Evolutionary conservation across 2,888 invertebrate species (phyloP), one percentile per base, ranked within the genome.

Genomic region (Acholoe squamosa): DNA sequence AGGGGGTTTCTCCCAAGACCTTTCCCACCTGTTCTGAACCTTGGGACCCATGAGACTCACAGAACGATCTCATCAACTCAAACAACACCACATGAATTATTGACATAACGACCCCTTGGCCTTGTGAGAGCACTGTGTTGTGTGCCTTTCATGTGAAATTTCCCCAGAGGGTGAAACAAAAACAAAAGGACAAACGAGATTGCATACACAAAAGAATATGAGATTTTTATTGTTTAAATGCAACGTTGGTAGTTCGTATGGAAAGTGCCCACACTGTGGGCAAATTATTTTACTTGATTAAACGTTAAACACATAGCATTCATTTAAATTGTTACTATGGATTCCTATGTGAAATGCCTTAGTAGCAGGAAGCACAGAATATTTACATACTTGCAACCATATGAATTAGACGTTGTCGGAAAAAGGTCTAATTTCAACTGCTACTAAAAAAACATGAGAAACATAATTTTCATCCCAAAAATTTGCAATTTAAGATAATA

Each of bases 141-240:
- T 14, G 19, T 3, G 61, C 61, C 61, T 12, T 61, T 61, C 61
- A 61, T n/a, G 61, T 61, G 22, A 3, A 3, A 61, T 61, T 61
- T n/a, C 61, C 61, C 61, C 61, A 12, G 61, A n/a, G 61, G 5
- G 3, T n/a, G 61, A 61, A 14, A 61, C 22, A 61, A 3, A 61
- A 61, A n/a, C 22, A 61, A 61, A n/a, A 61, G 61, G 61, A 61
- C 61, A 61, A 43, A 43, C 43, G n/a, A n/a, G 61, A n/a, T 61
- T 61, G 12, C 61, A 61, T 61, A n/a, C n/a, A n/a, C n/a, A n/a
- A 61, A 61, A 61, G 61, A 61, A 61, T 61, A 19, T n/a, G 61
- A 61, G 61, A 61, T 61, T 61, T 54, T 54, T 61, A 61, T 61
- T 61, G 22, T 61, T 61, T 3, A 61, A 61, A 61, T 61, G 61